Base-by-base conservation (phyloP, 2,113 vertebrate species). In the Rhinoderma darwinii region DNA sequence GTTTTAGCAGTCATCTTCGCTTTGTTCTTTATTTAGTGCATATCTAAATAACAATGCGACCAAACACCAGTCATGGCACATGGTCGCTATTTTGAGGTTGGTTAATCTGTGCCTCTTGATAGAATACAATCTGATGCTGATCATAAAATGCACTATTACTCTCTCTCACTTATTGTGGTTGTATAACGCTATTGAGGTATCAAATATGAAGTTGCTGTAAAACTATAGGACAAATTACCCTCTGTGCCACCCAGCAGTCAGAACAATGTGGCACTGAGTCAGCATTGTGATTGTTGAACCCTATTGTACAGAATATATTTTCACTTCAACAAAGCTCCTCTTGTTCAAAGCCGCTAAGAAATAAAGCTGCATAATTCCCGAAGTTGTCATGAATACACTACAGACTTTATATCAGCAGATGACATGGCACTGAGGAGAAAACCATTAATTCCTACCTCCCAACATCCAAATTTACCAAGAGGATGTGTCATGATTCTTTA, bases 201-300 rank as follows among this genome's bases (percentile, higher is more conserved):
- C 56, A 51, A 22, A 86, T 54, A 54, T 14, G 75, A 44, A 54
- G 72, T 59, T 32, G 50, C 63, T 81, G 27, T 77, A 61, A 41
- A 56, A 76, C 17, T n/a, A 25, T 56, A 82, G 73, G 37, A 82
- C 86, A 63, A 35, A 35, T 75, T 61, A 56, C 47, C 41, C 78
- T 59, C 37, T 82, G 86, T 87, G 77, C 80, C 66, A 82, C 68
- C 66, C 68, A 61, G 47, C 44, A 44, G 78, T 7, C 10, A 56
- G 76, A 82, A 82, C 78, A 87, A 81, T 63, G 41, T 22, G 25
- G 27, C 78, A 63, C 86, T 87, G 78, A 87, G 44, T 87, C 51
- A 87, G 86, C 68, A 59, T 37, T 82, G 41, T 75, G 20, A 86
- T 86, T 51, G 44, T 56, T 51, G 59, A 47, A 30, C 51, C 80